These are phyloP conservation scores for Heliconius hortense DNA, from an alignment of 2,888 invertebrate species.

Conservation along the genomic window DNA sequence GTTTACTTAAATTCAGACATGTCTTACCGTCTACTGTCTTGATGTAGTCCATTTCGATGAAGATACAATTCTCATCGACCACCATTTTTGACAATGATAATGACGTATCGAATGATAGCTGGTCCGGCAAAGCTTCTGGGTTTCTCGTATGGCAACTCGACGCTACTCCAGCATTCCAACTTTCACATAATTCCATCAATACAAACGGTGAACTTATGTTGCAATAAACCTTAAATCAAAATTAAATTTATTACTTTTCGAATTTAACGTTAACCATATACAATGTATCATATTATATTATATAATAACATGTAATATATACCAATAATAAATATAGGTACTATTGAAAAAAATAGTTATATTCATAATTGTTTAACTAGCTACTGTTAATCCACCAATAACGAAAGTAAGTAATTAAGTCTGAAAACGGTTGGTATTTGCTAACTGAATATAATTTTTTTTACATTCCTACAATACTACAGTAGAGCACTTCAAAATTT, in stretches of 20 bases:
- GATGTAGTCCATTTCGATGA: background rate
- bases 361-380: no score
- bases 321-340: background rate
- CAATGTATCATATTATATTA: background rate
- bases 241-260: background rate
- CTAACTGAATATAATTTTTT: background rate
- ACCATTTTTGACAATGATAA: conserved; percentile 54
- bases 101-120: conserved; percentile 63
- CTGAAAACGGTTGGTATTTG: background rate
- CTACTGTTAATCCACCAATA: background rate
- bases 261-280: background rate
- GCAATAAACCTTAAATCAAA: conserved; percentile 59
- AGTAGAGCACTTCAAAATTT: no score
- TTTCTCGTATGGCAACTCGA: conserved; percentile 55
- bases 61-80: conserved; percentile 47
- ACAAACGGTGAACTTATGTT: conserved; percentile 64
- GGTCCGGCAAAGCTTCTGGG: conserved; percentile 54
- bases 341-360: no score
- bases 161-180: conserved; percentile 67
- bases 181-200: conserved; percentile 72
- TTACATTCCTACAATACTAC: background rate
- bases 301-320: background rate
- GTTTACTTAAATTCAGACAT: background rate
- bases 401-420: background rate
- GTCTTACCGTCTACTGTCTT: background rate